Conservation (phyloP, 2,888 invertebrate genomes). For the Himalopsyche anomala region DNA sequence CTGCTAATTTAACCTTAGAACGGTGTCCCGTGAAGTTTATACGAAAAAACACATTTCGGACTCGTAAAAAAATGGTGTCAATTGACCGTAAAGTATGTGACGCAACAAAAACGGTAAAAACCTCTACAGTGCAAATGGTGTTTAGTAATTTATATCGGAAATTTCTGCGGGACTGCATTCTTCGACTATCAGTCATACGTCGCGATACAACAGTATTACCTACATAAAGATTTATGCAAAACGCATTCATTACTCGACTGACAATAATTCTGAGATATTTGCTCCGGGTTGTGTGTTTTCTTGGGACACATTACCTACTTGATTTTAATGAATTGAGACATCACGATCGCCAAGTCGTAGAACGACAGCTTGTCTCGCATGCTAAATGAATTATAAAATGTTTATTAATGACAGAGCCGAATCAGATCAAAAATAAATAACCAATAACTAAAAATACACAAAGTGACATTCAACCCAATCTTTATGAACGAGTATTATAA, state of each 20-base stretch:
- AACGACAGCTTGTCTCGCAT: constrained; percentile 2
- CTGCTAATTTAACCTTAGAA: constrained; percentile 4
- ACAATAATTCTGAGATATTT: constrained; percentile 36
- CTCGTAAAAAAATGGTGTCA: constrained; percentile 16
- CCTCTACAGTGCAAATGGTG: neutral
- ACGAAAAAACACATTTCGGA: constrained; percentile 23
- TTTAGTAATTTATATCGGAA: constrained; percentile 15
- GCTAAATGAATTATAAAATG: neutral
- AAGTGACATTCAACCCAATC: too few species aligned
- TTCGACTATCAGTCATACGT: neutral
- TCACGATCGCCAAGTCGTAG: constrained; percentile 16
- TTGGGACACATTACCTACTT: neutral
- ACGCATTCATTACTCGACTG: neutral
- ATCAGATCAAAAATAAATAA: neutral
- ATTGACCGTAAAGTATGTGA: neutral
- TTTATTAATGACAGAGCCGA: neutral
- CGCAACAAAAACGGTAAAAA: constrained; percentile 22
- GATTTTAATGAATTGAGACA: constrained; percentile 43
- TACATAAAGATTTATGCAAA: constrained; percentile 28
- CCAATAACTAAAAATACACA: too few species aligned
- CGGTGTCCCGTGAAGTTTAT: neutral
- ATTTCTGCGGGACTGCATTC: constrained; percentile 35
- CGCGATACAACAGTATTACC: constrained; percentile 6
- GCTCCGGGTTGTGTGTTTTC: neutral
- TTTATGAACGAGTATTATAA: too few species aligned